phyloP scores from a whole-genome alignment of 2,113 vertebrate genomes.

The Bucco capensis region DNA sequence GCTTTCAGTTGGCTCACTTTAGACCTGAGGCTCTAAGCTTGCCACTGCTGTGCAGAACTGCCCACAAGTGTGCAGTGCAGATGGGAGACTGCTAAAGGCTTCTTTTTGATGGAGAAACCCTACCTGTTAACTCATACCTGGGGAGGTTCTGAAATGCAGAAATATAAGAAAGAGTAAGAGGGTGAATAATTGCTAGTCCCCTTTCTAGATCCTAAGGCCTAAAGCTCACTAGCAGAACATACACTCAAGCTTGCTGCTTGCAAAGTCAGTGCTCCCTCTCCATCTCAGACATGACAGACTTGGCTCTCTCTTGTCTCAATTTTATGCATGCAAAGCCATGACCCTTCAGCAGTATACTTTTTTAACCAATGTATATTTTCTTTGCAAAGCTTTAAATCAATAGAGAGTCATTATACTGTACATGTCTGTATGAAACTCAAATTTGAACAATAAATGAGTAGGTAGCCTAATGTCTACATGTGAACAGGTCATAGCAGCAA shows the following conservation, averaged over 20 bases:
- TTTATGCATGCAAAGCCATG: background rate
- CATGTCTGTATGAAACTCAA: background rate
- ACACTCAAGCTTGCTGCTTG: background rate
- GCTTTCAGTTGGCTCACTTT: background rate
- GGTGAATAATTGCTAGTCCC: too few species aligned
- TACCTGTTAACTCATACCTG: too few species aligned
- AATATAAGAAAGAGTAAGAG: too few species aligned
- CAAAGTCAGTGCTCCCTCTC: background rate
- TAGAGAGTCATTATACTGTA: background rate
- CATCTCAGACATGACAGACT: background rate
- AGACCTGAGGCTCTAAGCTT: background rate
- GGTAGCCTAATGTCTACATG: background rate
- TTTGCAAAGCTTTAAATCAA: background rate
- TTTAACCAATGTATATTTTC: background rate
- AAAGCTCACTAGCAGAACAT: background rate
- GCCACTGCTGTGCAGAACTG: background rate
- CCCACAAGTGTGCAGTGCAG: background rate
- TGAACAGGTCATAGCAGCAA: background rate
- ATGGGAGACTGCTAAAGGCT: too few species aligned
- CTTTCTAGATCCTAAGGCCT: background rate
- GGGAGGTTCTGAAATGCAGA: too few species aligned
- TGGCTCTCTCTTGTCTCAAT: background rate
- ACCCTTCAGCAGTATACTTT: background rate
- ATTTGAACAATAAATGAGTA: background rate
- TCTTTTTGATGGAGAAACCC: too few species aligned